phyloP scores from a whole-genome alignment of 2,797 vertebrate species.

The Poecilia velifera region DNA sequence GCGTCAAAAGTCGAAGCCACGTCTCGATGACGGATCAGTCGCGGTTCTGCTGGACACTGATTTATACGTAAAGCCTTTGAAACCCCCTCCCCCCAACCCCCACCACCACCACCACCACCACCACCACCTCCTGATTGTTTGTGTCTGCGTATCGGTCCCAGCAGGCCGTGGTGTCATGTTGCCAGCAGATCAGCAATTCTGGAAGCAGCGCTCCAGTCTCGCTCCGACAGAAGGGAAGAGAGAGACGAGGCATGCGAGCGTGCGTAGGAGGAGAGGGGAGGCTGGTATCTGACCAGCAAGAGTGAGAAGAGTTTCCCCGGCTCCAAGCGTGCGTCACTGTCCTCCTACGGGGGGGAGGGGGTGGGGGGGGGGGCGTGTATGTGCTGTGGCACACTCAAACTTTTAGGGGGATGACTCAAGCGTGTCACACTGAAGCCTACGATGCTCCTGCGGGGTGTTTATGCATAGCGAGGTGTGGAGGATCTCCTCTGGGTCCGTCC shows the following conservation, averaged over 20 bases:
- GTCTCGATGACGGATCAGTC: conserved; percentile 1
- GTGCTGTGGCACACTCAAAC: conserved; percentile 36
- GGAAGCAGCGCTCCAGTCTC: conserved; percentile 51
- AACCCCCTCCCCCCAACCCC: background rate
- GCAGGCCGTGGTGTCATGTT: conserved; percentile 56
- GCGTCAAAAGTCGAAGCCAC: conserved; percentile 5
- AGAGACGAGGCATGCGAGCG: conserved; percentile 52
- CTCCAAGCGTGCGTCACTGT: conserved; percentile 40
- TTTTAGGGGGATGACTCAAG: conserved; percentile 60
- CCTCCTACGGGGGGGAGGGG: conserved; percentile 13
- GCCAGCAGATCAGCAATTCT: conserved; percentile 61
- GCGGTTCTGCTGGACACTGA: background rate
- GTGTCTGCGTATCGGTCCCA: conserved; percentile 47
- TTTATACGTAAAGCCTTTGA: conserved; percentile 20
- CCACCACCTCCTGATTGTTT: conserved; percentile 1
- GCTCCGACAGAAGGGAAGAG: conserved; percentile 47
- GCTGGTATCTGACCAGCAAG: conserved; percentile 57
- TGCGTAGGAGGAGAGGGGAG: conserved; percentile 16
- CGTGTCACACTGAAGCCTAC: conserved; percentile 23
- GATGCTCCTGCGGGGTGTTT: conserved; percentile 54
- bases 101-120: background rate
- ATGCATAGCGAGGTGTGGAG: conserved; percentile 45
- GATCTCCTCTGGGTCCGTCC: conserved; percentile 56
- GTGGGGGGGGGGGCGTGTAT: too few relatives aligned
- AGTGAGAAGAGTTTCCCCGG: conserved; percentile 65